A percentile compares a stretch with the other conserved stretches of the same genome.
These are phyloP conservation scores for Lypha dubia DNA, from an alignment of 2,888 invertebrate species.

Conservation along the genomic window DNA sequence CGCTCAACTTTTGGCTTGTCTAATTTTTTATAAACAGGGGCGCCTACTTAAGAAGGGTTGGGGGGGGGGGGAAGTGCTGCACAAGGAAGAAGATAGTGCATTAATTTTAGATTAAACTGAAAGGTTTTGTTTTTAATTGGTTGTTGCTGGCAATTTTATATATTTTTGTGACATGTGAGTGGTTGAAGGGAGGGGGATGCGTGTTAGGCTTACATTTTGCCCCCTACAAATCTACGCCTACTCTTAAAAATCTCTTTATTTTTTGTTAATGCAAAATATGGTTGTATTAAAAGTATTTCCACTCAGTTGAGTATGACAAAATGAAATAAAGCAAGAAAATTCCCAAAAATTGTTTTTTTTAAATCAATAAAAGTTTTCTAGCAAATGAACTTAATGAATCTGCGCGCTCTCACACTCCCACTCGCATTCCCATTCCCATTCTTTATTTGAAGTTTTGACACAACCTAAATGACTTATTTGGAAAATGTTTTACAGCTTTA, in stretches of 20 bases:
- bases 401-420: background rate
- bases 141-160: too few species aligned
- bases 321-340: background rate
- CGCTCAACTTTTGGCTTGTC: background rate
- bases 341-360: slow-evolving; percentile 16
- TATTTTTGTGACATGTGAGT: too few species aligned
- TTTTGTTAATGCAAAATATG: background rate
- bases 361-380: slow-evolving; percentile 28
- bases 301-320: slow-evolving; percentile 46
- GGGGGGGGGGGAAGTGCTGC: background rate
- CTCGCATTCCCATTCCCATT: background rate
- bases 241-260: background rate
- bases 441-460: background rate
- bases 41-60: background rate
- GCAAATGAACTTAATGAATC: slow-evolving; percentile 47
- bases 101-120: too few species aligned
- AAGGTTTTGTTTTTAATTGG: too few species aligned
- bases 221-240: background rate
- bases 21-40: background rate
- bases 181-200: background rate
- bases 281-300: slow-evolving; percentile 31
- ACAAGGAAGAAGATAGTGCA: too few species aligned
- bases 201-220: background rate
- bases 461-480: slow-evolving; percentile 25
- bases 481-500: background rate